Base-by-base conservation (phyloP, 2,113 vertebrate species). In the Amblyopsis rosae region DNA sequence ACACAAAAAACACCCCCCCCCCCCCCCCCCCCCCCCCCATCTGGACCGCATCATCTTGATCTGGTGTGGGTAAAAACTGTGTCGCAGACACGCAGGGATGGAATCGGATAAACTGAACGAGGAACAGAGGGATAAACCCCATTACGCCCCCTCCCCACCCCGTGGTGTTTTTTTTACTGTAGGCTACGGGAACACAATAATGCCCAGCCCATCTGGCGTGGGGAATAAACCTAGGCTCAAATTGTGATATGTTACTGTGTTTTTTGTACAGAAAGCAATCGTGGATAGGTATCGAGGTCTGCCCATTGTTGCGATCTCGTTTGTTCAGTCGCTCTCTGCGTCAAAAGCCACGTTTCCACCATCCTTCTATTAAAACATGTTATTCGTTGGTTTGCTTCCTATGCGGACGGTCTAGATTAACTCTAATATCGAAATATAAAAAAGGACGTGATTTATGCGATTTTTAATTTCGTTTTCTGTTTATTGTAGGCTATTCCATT, bases 301-400 rank as follows among this genome's bases (percentile, higher is more conserved):
- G 72, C 15, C 82, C 69, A 83, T 87, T 88, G 86, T 88, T 88
- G 80, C 62, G 66, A 35, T 75, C 76, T 66, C 72, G 54, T 84
- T 81, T 65, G 66, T 74, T 76, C 67, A 59, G 26, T 69, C 41
- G 59, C 65, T 79, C 80, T 80, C 85, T 88, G 88, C 86, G 85
- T 85, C 85, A 87, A 82, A 83, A 59, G 1, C 75, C 45, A 19
- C 76, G 65, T 61, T 8, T 66, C 75, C 47, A 61, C 60, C 73
- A 41, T 63, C 62, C 47, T 35, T 15, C 32, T 41, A 19, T 5
- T 3, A 19, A 47, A 0, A 71, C 3, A 65, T 57, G 17, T 1
- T 50, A 50, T 50, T 11, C 49, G 8, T 41, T 41, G 4, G 4
- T 41, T 41, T 41, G 35, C 6, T 5, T 5, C 35, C 4, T 41